These are phyloP conservation scores for Petrolisthes manimaculis DNA, from an alignment of 2,888 invertebrate species.

Conservation along the genomic window DNA sequence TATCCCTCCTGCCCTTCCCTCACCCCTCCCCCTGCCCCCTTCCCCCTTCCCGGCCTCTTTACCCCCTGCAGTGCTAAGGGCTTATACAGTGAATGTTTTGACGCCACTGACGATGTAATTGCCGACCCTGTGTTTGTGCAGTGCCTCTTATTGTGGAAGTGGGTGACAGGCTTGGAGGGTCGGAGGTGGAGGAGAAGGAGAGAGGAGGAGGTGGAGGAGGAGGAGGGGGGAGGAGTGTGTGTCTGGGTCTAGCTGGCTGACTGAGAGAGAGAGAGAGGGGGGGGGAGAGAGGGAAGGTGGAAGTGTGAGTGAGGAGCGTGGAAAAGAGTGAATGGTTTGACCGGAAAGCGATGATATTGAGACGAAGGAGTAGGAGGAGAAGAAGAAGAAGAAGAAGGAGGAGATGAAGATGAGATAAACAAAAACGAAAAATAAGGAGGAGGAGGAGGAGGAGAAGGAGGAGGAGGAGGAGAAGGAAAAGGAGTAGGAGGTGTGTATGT, in stretches of 20 bases:
- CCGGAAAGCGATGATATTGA: not conserved
- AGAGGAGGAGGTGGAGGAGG: not conserved
- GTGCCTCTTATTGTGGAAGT: constrained; percentile 17
- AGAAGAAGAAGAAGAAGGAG: too few relatives aligned
- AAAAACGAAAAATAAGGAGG: not conserved
- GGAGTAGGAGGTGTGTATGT: not conserved
- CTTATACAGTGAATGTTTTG: constrained; percentile 32
- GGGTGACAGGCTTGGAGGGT: constrained; percentile 20
- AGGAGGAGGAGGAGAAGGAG: not conserved
- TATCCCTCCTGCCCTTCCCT: not conserved
- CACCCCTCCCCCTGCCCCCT: not conserved
- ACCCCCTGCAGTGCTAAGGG: constrained; percentile 17
- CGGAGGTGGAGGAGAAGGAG: not conserved
- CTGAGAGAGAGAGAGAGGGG: not conserved
- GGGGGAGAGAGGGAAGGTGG: not conserved
- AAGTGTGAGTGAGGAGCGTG: not conserved
- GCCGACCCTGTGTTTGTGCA: constrained; percentile 24
- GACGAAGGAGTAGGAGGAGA: not conserved
- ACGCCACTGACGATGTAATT: constrained; percentile 31
- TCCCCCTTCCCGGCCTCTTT: not conserved
- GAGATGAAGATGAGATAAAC: not conserved
- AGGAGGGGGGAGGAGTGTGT: not conserved
- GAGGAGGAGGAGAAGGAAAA: not conserved
- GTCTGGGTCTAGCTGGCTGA: not conserved
- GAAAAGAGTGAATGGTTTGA: not conserved